Evolutionary conservation across 92 coral and sea anemone species (phyloP), one percentile per base, ranked within the genome.

Genomic region (Porites rus): DNA sequence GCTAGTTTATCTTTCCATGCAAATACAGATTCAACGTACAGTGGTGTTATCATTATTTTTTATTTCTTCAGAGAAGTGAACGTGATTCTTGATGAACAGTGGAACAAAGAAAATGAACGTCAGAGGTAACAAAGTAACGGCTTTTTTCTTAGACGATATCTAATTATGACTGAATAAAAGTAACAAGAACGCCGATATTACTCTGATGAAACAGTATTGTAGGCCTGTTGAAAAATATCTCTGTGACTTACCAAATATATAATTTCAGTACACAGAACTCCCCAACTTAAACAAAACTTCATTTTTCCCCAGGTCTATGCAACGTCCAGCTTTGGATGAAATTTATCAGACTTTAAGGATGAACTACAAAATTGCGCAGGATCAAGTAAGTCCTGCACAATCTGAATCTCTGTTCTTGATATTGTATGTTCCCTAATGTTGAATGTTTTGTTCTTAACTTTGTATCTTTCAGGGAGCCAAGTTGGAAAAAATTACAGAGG

Each of bases 101-200:
- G 99, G 99, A 91, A 96, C 83, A 94, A 96, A 69, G 94, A 96
- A 67, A 94, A 96, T 66, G 89, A 89, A 58, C 76, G 77, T 17
- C 80, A 70, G 59, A 93, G 91, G 99, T 94, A 65, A 53, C 52
- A 22, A 68, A 7, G 6, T 4, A 6, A 6, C 0, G 46, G 6
- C 46, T 38, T 38, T 38, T 6, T 38, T 38, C 46, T 38, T 4
- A 38, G 0, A 38, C 46, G 46, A 38, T 38, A 28, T 28, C 31
- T 28, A 28, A 3, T 28, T 28, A 38, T 38, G 46, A 38, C 46
- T 38, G 46, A 38, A 38, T 38, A 38, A 38, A 38, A 38, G 46
- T 38, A 4, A 38, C 6, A 38, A 38, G 46, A 38, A 38, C 46
- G 46, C 46, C 46, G 46, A 38, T 38, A 38, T 4, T 38, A 4